Base-by-base conservation (phyloP, 2,797 vertebrate species). In the Rhinella marina region DNA sequence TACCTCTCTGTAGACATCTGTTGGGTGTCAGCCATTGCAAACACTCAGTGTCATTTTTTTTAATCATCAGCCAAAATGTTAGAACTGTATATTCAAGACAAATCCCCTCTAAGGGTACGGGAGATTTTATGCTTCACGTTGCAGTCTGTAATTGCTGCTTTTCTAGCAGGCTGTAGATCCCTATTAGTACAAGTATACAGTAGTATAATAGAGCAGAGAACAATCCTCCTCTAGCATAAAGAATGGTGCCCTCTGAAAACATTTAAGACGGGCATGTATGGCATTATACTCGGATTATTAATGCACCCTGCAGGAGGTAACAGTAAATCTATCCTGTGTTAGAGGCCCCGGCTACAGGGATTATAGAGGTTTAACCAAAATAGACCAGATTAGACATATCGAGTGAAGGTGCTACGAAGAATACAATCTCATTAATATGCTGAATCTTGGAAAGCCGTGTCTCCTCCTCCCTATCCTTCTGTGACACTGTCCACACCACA, bases 291-390 rank as follows among this genome's bases (percentile, higher is more conserved):
- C 3, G 7, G 48, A 52, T 54, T 25, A 50, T 16, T 11, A 54
- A 23, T 54, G 21, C 21, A 50, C 23, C 21, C 73, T 54, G 23
- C 50, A 0, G 48, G 73, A 11, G 7, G 50, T 16, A 54, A 52
- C 50, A 54, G 23, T 32, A 29, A 56, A 79, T 79, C 23, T 21
- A 11, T 80, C 25, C 23, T 14, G 73, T 52, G 27, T 32, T 4
- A 13, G 56, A 80, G 56, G 25, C 56, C 54, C 77, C 77, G 77
- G 14, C 54, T 57, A 29, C 25, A 79, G 25, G 50, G 73, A 77
- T 77, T 77, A 77, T 13, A 54, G 13, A 25, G 73, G 50, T 77
- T 77, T 77, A 77, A 77, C 73, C 48, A 54, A 19, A 80, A 80
- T 80, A 32, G 27, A 21, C 27, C 27, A 32, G 56, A 80, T 59